These are phyloP conservation scores for Noctua pronuba DNA, from an alignment of 2,888 invertebrate genomes.

Conservation along the genomic window DNA sequence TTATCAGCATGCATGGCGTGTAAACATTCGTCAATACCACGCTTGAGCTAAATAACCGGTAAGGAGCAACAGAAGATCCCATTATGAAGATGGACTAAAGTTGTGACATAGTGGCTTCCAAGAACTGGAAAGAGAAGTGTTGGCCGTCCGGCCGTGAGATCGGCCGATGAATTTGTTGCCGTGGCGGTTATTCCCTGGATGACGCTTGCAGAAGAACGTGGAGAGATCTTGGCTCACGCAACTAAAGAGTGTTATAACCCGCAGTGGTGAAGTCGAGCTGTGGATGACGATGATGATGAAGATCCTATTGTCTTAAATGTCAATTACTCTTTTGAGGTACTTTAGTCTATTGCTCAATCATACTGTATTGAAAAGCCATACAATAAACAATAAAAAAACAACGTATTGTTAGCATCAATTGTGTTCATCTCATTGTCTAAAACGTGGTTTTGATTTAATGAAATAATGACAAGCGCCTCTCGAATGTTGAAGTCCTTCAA, in stretches of 20 bases:
- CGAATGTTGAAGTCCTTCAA: constrained; percentile 56
- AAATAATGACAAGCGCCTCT: constrained; percentile 26
- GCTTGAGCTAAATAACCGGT: constrained; percentile 29
- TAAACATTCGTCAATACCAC: constrained; percentile 40
- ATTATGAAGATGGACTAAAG: neutral
- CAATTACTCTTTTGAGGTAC: constrained; percentile 4
- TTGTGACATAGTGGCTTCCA: neutral
- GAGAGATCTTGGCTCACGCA: neutral
- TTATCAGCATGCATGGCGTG: constrained; percentile 60
- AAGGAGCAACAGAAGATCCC: neutral
- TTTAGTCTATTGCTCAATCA: constrained; percentile 27
- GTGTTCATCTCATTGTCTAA: constrained; percentile 47
- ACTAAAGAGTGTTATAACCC: neutral
- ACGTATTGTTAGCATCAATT: constrained; percentile 42
- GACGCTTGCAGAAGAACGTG: neutral
- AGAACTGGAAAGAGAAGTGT: neutral
- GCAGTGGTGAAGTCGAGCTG: neutral
- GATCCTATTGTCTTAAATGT: constrained; percentile 5
- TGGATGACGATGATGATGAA: neutral
- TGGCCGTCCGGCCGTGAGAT: neutral
- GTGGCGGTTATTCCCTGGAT: neutral
- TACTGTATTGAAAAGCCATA: constrained; percentile 8
- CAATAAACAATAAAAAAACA: constrained; percentile 50
- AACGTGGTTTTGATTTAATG: constrained; percentile 35
- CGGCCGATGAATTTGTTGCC: neutral